Evolutionary conservation across 1,140 invertebrate species (phyloP).

Genomic region (Colletes gigas): DNA sequence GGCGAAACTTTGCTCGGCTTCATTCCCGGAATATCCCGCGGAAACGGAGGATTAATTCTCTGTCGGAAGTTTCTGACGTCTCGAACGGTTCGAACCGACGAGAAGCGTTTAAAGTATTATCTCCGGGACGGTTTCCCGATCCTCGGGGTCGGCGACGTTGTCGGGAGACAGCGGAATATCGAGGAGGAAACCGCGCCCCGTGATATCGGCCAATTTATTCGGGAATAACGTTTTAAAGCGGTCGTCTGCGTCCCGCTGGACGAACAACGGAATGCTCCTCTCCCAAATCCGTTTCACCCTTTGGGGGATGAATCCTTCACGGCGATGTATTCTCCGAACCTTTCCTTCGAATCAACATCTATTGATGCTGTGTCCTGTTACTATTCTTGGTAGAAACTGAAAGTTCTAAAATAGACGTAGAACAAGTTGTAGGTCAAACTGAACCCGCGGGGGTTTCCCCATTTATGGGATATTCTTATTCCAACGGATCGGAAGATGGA

Average conservation of each 20-base stretch:
- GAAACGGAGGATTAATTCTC: slow-evolving; percentile 73
- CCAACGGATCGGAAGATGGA: no score
- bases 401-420: no score
- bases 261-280: not conserved
- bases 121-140: slow-evolving; percentile 66
- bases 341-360: no score
- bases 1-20: slow-evolving; percentile 72
- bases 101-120: slow-evolving; percentile 73
- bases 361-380: no score
- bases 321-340: no score
- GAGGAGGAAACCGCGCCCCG: slow-evolving; percentile 36
- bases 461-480: no score
- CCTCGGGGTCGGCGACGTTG: slow-evolving; percentile 50
- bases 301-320: not conserved
- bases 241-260: no score
- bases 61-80: slow-evolving; percentile 69
- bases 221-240: slow-evolving; percentile 51
- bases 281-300: slow-evolving; percentile 3
- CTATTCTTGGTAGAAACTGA: no score
- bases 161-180: slow-evolving; percentile 54
- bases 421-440: no score
- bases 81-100: slow-evolving; percentile 58
- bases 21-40: slow-evolving; percentile 74
- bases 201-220: slow-evolving; percentile 57
- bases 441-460: no score